phyloP scores from a whole-genome alignment of 2,888 invertebrate species.

The Calameuta pallipes region DNA sequence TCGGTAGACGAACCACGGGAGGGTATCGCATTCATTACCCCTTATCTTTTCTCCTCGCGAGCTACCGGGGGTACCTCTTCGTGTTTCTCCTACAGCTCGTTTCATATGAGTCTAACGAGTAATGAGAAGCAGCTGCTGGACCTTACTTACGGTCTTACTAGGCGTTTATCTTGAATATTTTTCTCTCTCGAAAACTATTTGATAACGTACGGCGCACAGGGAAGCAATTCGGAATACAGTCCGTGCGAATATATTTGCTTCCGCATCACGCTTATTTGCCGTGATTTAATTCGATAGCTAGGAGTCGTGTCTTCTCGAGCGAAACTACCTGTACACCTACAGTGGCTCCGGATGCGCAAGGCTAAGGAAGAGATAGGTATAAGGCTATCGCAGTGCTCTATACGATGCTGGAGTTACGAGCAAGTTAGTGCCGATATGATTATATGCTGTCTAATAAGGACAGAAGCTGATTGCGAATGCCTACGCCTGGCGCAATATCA shows the following conservation, averaged over 20 bases:
- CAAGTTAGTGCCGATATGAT: constrained; percentile 29
- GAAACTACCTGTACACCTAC: constrained; percentile 11
- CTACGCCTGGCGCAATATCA: constrained; percentile 20
- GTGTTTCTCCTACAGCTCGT: constrained; percentile 32
- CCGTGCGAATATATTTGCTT: neutral
- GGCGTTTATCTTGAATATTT: neutral
- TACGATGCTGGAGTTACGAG: constrained; percentile 26
- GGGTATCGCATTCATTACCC: constrained; percentile 56
- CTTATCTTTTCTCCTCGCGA: constrained; percentile 49
- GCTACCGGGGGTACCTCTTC: constrained; percentile 44
- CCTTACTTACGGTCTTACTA: neutral
- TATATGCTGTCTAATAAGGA: constrained; percentile 33
- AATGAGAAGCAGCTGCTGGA: neutral
- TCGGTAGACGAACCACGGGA: constrained; percentile 25
- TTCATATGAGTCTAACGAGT: constrained; percentile 21
- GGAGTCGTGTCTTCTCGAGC: neutral
- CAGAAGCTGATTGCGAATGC: constrained; percentile 28
- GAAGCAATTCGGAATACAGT: neutral
- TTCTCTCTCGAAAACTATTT: neutral
- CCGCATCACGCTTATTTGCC: neutral
- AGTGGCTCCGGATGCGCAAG: constrained; percentile 20
- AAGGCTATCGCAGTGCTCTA: constrained; percentile 22
- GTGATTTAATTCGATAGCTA: neutral
- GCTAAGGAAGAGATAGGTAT: constrained; percentile 28
- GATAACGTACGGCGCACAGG: neutral